Percentiles rank a stretch among this genome's conserved stretches.
phyloP scores from a whole-genome alignment of 2,113 vertebrate species.

The Isichthys henryi region DNA sequence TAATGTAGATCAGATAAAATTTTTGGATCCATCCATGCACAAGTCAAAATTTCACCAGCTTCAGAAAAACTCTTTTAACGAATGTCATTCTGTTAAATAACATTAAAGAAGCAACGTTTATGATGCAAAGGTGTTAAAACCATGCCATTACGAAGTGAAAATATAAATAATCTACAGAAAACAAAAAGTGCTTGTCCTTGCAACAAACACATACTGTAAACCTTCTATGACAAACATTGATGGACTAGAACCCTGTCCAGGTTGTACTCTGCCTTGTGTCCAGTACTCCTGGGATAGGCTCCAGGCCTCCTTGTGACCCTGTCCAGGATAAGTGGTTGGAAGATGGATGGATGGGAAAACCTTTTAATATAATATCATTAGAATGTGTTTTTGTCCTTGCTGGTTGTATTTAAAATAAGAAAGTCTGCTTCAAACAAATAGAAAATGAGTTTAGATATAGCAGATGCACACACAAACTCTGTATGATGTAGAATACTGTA shows the following conservation, averaged over 20 bases:
- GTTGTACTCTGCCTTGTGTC: not conserved
- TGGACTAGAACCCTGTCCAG: not conserved
- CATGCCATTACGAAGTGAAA: not conserved
- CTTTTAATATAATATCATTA: constrained; percentile 3
- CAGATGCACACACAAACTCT: no score
- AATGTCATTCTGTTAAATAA: not conserved
- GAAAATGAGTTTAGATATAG: not conserved
- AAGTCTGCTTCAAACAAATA: not conserved
- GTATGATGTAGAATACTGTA: not conserved
- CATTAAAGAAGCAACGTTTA: not conserved
- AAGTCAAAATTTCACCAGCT: not conserved
- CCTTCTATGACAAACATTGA: not conserved
- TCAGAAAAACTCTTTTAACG: not conserved
- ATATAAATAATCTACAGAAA: not conserved
- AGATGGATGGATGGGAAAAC: not conserved
- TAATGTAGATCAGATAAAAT: not conserved
- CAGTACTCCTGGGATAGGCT: not conserved
- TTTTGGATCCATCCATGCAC: not conserved
- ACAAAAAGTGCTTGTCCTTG: not conserved
- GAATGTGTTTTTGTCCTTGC: not conserved
- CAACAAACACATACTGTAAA: not conserved
- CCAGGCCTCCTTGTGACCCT: not conserved
- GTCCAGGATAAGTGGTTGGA: not conserved
- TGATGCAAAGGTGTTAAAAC: not conserved
- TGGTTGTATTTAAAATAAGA: not conserved